These are phyloP conservation scores for Gorsachius magnificus DNA, from an alignment of 2,797 vertebrate genomes.

Conservation along the genomic window DNA sequence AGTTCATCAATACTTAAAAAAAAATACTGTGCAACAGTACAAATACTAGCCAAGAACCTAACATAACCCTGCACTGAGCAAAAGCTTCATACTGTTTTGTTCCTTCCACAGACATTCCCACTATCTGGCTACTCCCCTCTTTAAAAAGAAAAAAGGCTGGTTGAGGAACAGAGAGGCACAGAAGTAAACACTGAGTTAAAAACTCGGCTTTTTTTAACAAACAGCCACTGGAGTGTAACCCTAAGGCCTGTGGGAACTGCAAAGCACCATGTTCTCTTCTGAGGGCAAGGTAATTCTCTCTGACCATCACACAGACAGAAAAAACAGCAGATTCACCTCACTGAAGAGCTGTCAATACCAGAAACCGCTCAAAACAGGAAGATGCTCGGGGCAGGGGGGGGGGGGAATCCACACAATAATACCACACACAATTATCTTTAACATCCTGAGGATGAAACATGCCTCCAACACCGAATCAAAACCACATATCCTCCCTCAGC, in stretches of 20 bases:
- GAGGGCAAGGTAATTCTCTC: not conserved
- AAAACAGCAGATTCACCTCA: not conserved
- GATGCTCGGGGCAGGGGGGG: accelerated
- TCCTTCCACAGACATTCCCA: not conserved
- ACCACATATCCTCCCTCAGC: not conserved
- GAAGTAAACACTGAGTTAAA: not conserved
- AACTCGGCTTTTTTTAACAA: not conserved
- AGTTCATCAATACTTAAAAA: not conserved
- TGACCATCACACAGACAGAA: not conserved
- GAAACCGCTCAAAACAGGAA: not conserved
- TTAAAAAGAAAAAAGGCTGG: not conserved
- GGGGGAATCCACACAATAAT: not conserved
- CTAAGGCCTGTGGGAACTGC: not conserved
- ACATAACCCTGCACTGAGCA: not conserved
- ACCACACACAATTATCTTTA: not conserved
- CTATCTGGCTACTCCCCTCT: not conserved
- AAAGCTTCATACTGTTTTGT: not conserved
- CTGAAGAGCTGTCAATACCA: not conserved
- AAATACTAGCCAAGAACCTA: not conserved
- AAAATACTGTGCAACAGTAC: not conserved
- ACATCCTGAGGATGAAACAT: not conserved
- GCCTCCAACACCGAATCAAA: not conserved
- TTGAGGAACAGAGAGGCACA: not conserved
- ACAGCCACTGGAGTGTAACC: not conserved
- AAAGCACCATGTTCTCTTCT: not conserved